phyloP scores from a whole-genome alignment of 1,140 invertebrate species.

The Temnothorax longispinosus region DNA sequence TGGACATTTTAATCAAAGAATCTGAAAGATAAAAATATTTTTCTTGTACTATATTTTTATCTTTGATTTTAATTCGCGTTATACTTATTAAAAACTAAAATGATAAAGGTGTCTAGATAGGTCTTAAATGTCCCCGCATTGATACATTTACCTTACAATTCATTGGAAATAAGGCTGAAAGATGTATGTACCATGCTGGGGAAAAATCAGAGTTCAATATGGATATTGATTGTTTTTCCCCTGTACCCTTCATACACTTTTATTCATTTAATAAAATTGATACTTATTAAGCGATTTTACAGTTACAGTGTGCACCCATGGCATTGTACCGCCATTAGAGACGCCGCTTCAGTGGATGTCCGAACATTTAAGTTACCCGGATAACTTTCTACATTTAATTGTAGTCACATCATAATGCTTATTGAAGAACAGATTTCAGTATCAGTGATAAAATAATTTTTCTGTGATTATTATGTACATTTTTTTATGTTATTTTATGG shows the following conservation, averaged over 20 bases:
- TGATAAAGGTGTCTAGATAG: no score
- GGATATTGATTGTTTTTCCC: no score
- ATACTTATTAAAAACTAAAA: no score
- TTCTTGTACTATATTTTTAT: no score
- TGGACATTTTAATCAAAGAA: no score
- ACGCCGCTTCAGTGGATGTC: constrained; percentile 99
- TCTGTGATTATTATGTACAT: constrained; percentile 52
- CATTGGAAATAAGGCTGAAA: no score
- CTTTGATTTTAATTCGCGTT: no score
- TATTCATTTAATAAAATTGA: neutral
- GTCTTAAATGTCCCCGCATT: no score
- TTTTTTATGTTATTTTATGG: constrained; percentile 42
- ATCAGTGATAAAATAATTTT: constrained; percentile 43
- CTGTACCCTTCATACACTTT: neutral
- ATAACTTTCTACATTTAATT: constrained; percentile 98
- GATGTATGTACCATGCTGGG: no score
- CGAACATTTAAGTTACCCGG: constrained; percentile 98
- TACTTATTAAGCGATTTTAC: constrained; percentile 80
- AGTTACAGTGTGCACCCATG: constrained; percentile 95
- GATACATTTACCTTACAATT: no score
- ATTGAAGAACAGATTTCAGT: constrained; percentile 54
- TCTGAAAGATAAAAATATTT: no score
- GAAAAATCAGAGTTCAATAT: no score
- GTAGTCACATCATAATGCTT: constrained; percentile 82
- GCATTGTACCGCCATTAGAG: constrained; percentile 93